A percentile compares a stretch with the other conserved stretches of the same genome.
Conservation (phyloP, 1,140 invertebrate species). For the Heliconius hermathena region DNA sequence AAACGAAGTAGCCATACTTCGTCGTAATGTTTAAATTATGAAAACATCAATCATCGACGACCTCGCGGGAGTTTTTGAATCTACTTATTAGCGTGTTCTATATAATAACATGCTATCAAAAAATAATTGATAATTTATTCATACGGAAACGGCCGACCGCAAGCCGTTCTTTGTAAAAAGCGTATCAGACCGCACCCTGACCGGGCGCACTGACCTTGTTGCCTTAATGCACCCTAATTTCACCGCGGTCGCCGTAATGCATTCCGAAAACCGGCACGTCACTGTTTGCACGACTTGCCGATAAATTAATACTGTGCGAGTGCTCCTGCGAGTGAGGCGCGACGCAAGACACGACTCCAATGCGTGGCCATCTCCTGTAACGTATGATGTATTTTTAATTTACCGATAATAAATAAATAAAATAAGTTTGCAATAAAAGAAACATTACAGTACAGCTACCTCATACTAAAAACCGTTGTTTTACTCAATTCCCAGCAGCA, state of each 20-base stretch:
- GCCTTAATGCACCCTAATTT: slow-evolving; percentile 79
- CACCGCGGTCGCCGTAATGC: slow-evolving; percentile 53
- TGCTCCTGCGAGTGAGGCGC: slow-evolving; percentile 59
- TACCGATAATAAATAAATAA: neutral
- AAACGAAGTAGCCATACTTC: neutral
- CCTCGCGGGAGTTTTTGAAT: slow-evolving; percentile 12
- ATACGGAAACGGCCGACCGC: slow-evolving; percentile 47
- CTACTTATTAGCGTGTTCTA: slow-evolving; percentile 26
- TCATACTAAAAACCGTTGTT: too few species aligned
- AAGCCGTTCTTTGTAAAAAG: slow-evolving; percentile 54
- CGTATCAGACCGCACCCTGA: slow-evolving; percentile 54
- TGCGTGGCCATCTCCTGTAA: slow-evolving; percentile 47
- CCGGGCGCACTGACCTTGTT: slow-evolving; percentile 67
- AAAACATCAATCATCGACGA: slow-evolving; percentile 30
- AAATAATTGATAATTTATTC: slow-evolving; percentile 45
- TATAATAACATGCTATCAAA: slow-evolving; percentile 31
- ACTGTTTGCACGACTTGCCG: slow-evolving; percentile 75
- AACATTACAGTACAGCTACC: too few species aligned
- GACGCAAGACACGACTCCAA: slow-evolving; percentile 49
- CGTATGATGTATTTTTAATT: neutral
- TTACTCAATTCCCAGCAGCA: too few species aligned
- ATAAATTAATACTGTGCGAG: slow-evolving; percentile 74
- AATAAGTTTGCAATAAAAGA: too few species aligned
- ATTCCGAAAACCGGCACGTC: slow-evolving; percentile 66
- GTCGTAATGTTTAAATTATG: neutral